Percentiles rank a stretch among this genome's conserved stretches.
Evolutionary conservation across 1,140 invertebrate genomes (phyloP).

Genomic region (Heliconius melpomene): DNA sequence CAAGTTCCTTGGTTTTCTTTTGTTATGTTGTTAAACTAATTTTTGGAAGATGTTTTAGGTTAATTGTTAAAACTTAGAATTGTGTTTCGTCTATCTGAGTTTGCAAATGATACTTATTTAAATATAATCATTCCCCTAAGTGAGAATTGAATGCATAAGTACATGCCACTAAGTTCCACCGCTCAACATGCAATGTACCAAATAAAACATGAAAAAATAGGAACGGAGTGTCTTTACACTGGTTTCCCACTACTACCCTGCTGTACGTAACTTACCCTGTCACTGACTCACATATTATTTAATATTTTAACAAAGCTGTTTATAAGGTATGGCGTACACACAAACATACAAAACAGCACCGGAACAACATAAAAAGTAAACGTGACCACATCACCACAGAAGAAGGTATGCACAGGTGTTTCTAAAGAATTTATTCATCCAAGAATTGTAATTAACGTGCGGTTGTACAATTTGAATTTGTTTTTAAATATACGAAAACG

Average conservation of each 20-base stretch:
- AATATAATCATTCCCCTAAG: no score
- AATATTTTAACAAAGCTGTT: background rate
- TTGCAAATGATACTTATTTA: no score
- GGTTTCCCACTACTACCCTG: background rate
- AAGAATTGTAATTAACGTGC: conserved; percentile 11
- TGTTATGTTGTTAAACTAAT: no score
- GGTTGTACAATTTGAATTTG: conserved; percentile 5
- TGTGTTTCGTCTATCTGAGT: no score
- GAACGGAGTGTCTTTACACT: background rate
- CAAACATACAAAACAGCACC: conserved; percentile 25
- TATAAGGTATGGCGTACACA: background rate
- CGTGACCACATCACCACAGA: conserved; percentile 44
- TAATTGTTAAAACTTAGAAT: no score
- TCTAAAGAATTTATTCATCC: conserved; percentile 17
- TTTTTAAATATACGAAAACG: conserved; percentile 6
- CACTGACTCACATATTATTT: background rate
- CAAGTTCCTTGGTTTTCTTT: no score
- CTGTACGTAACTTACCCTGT: no score
- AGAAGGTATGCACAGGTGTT: conserved; percentile 29
- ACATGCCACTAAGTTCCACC: no score
- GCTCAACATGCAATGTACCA: no score
- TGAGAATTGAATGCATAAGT: no score
- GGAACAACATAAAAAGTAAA: conserved; percentile 55
- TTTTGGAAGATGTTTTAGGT: no score
- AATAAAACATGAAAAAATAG: no score